Conservation (phyloP, 1,140 invertebrate genomes). For the Frieseomelitta varia region DNA sequence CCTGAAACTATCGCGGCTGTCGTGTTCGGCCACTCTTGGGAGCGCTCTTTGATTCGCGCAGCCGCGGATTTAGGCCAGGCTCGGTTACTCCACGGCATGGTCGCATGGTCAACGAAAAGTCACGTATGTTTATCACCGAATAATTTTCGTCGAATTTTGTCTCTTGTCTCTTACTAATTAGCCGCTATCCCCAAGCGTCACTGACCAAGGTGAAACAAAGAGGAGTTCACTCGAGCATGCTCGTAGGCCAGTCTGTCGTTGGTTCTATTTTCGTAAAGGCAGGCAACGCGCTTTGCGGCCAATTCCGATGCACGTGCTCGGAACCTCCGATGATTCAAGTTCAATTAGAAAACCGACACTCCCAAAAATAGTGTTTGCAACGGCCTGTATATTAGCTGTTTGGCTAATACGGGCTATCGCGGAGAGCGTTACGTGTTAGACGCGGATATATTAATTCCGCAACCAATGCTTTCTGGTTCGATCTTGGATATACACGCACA, state of each 20-base stretch:
- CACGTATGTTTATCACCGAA: neutral
- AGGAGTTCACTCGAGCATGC: neutral
- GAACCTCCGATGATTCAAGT: conserved; percentile 36
- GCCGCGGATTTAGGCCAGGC: conserved; percentile 73
- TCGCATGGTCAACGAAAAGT: neutral
- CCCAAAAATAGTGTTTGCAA: conserved; percentile 39
- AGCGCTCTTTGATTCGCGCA: conserved; percentile 63
- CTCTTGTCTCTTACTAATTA: neutral
- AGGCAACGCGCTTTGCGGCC: no score
- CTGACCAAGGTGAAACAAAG: neutral
- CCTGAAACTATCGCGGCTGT: conserved; percentile 62
- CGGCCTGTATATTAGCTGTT: neutral
- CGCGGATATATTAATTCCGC: neutral
- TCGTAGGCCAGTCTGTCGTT: neutral
- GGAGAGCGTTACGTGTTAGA: neutral
- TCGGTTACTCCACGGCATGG: conserved; percentile 50
- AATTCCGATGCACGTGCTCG: conserved; percentile 42
- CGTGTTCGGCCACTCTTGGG: conserved; percentile 7
- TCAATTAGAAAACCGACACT: conserved; percentile 36
- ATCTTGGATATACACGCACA: no score
- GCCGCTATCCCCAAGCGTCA: neutral
- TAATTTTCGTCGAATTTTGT: neutral
- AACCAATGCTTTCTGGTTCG: conserved; percentile 41
- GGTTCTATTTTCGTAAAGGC: conserved; percentile 43
- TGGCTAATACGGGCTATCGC: neutral